These are phyloP conservation scores for Phasia obesa DNA, from an alignment of 2,888 invertebrate species.

Conservation along the genomic window DNA sequence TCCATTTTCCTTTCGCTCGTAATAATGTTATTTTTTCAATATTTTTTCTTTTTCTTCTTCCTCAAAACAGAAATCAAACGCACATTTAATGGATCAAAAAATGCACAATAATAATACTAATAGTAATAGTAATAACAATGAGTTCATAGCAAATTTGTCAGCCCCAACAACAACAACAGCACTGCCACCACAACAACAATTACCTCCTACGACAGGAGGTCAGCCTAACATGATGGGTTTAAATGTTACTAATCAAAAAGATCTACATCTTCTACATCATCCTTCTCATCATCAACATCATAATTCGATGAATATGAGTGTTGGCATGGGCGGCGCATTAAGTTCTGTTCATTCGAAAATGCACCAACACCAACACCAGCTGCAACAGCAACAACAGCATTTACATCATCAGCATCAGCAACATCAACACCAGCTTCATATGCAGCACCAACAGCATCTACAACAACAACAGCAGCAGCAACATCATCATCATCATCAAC, in stretches of 20 bases:
- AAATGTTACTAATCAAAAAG: constrained; percentile 68
- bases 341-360: constrained; percentile 56
- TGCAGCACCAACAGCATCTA: constrained; percentile 71
- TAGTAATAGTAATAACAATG: constrained; percentile 50
- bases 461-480: constrained; percentile 67
- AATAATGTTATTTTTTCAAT: neutral
- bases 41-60: constrained; percentile 26
- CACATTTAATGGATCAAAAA: constrained; percentile 70
- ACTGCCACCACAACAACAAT: constrained; percentile 34
- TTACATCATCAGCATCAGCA: constrained; percentile 15
- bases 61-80: constrained; percentile 66
- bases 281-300: constrained; percentile 46
- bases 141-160: constrained; percentile 67
- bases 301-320: constrained; percentile 44
- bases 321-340: constrained; percentile 12
- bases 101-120: constrained; percentile 65
- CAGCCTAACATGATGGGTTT: constrained; percentile 52
- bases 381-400: constrained; percentile 54
- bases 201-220: constrained; percentile 36
- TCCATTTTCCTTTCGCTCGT: neutral
- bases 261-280: constrained; percentile 62
- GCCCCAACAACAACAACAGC: constrained; percentile 35
- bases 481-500: constrained; percentile 66
- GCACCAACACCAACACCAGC: constrained; percentile 59
- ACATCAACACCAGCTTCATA: constrained; percentile 43